phyloP scores from a whole-genome alignment of 1,140 invertebrate species.

The Euura saliciscinereae region DNA sequence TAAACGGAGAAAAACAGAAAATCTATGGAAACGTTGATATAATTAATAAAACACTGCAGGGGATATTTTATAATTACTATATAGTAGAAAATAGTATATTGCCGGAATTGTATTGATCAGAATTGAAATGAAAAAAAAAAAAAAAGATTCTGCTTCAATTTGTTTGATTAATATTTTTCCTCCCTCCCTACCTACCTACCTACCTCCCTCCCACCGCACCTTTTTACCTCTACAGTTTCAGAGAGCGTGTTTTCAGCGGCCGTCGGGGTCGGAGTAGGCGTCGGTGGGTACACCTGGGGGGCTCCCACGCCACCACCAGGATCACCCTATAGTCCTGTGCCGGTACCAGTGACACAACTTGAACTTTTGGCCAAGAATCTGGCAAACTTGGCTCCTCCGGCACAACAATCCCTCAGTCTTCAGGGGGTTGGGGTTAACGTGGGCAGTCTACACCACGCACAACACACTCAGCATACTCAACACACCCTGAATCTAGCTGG shows the following conservation, averaged over 20 bases:
- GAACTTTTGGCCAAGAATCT: constrained; percentile 65
- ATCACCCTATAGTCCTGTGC: constrained; percentile 72
- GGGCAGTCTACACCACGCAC: constrained; percentile 53
- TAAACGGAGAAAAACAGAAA: too few relatives aligned
- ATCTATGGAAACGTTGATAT: too few relatives aligned
- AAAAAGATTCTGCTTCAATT: too few relatives aligned
- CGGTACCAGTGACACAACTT: constrained; percentile 65
- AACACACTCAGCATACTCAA: constrained; percentile 42
- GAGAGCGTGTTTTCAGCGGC: constrained; percentile 70
- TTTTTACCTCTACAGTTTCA: constrained; percentile 60
- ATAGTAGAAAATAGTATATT: too few relatives aligned
- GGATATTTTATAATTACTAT: too few relatives aligned
- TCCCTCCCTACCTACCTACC: too few relatives aligned
- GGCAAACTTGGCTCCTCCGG: constrained; percentile 48
- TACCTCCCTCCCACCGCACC: too few relatives aligned
- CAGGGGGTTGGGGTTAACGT: constrained; percentile 55
- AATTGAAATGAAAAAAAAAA: too few relatives aligned
- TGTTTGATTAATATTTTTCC: constrained; percentile 26
- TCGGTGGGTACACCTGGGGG: constrained; percentile 66
- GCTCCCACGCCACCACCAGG: constrained; percentile 71
- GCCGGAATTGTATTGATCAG: too few relatives aligned
- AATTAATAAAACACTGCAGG: too few relatives aligned
- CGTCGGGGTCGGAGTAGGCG: constrained; percentile 55
- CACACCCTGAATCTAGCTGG: constrained; percentile 54
- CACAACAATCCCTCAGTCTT: constrained; percentile 51